A percentile compares a stretch with the other conserved stretches of the same genome.
Conservation (phyloP, 2,113 vertebrate genomes). For the Festucalex cinctus region DNA sequence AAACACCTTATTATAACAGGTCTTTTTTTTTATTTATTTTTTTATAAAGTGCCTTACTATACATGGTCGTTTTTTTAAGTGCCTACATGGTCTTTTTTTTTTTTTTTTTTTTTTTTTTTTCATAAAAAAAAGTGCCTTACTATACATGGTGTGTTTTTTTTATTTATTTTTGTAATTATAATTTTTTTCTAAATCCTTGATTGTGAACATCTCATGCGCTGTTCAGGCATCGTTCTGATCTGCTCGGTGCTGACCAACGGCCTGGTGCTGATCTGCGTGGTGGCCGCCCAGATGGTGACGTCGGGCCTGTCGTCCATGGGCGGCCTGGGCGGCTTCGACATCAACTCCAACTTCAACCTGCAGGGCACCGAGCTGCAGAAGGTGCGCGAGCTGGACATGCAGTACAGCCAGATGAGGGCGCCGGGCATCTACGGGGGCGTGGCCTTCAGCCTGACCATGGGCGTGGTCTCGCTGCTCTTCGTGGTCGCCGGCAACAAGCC, state of each 20-base stretch:
- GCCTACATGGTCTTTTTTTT: no score
- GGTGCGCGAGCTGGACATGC: constrained; percentile 80
- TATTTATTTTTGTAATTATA: no score
- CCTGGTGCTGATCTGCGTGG: constrained; percentile 79
- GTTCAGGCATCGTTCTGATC: constrained; percentile 77
- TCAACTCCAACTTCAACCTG: constrained; percentile 77
- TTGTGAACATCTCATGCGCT: no score
- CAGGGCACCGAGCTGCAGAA: constrained; percentile 80
- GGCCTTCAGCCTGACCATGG: constrained; percentile 71
- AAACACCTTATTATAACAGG: no score
- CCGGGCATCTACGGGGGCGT: constrained; percentile 81
- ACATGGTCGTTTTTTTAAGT: no score
- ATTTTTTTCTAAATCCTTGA: no score
- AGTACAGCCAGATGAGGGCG: constrained; percentile 84
- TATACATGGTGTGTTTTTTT: no score
- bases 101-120: no score
- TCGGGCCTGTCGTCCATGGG: constrained; percentile 73
- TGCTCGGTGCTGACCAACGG: constrained; percentile 73
- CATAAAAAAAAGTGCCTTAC: no score
- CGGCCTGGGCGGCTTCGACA: constrained; percentile 68
- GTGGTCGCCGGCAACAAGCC: constrained; percentile 76
- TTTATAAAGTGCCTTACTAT: no score
- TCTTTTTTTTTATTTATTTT: no score
- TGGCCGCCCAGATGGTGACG: constrained; percentile 73
- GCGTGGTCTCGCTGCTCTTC: constrained; percentile 77